Base-by-base conservation (phyloP, 2,888 invertebrate genomes). In the Cantharis flavilabris region DNA sequence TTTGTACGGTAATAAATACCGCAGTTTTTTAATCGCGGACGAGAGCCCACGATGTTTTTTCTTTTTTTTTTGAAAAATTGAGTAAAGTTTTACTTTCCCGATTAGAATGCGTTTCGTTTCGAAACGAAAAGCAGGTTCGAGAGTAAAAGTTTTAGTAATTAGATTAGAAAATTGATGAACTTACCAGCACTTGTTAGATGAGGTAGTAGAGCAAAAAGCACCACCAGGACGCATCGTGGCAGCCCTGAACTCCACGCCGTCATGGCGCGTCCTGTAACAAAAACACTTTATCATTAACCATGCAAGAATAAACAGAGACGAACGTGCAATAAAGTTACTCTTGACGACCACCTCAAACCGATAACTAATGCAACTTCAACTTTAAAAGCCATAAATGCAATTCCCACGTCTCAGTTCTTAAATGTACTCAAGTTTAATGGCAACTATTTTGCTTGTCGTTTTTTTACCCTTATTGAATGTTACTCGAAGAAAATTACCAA, bases 211-310 rank as follows among this genome's bases (percentile, higher is more conserved):
- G 81, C 76, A 49, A 86, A 80, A 75, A 87, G 80, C 82, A 85
- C 82, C 76, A 83, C 26, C 76, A 87, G 83, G 79, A 85, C 86
- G 83, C 89, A 87, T 84, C 88, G 88, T 84, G 88, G 88, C 84
- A 88, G 87, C 86, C 89, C 88, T 87, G 88, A 88, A 87, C 88
- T 89, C 89, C 90, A 89, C 90, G 90, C 90, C 90, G 89, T 88
- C 90, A 90, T 90, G 88, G 89, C 90, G 90, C 88, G 89, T 88
- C 88, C 87, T 88, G 86, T 75, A 88, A 88, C 81, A 84, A 85
- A 84, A 83, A 84, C 79, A 83, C 82, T 72, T 72, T 67, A 72
- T 77, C 71, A 77, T 79, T 77, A 62, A 75, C 70, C 75, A 75
- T 77, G 79, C 77, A 79, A 76, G 72, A 79, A 72, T 76, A 75